phyloP scores from a whole-genome alignment of 2,113 vertebrate species.

The Amia ocellicauda region DNA sequence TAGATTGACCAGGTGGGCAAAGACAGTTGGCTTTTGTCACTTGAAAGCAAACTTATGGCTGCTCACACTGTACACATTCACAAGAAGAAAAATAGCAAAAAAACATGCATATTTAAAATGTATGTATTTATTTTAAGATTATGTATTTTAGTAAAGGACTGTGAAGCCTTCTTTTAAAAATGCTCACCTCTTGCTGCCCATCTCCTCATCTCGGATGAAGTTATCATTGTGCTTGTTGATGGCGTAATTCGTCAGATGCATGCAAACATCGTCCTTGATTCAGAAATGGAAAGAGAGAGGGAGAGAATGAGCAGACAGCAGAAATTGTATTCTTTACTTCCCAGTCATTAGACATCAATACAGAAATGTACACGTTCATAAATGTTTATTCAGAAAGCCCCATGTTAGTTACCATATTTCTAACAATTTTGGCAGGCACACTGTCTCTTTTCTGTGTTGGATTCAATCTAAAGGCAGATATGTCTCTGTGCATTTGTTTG shows the following conservation, averaged over 20 bases:
- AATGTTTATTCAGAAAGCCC: too few species aligned
- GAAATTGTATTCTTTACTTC: too few species aligned
- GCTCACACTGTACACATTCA: background rate
- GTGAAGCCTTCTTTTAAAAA: background rate
- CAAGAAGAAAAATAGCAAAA: background rate
- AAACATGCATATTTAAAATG: background rate
- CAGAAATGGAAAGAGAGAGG: background rate
- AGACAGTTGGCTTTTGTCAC: background rate
- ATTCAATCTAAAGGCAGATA: too few species aligned
- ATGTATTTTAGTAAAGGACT: too few species aligned
- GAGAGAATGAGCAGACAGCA: too few species aligned
- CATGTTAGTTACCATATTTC: too few species aligned
- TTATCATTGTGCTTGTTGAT: conserved; percentile 71
- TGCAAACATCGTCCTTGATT: conserved; percentile 63
- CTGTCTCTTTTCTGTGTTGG: too few species aligned
- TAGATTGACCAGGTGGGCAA: conserved; percentile 38
- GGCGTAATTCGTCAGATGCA: conserved; percentile 75
- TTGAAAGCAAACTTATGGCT: background rate
- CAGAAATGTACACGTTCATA: too few species aligned
- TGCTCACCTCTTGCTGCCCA: conserved; percentile 70
- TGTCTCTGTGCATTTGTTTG: too few species aligned
- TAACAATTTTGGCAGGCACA: too few species aligned
- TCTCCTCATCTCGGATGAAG: conserved; percentile 55
- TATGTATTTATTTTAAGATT: too few species aligned
- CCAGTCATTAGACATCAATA: too few species aligned